Percentiles rank a stretch among this genome's conserved stretches.
These are phyloP conservation scores for Drosophila antonietae DNA, from an alignment of 2,888 invertebrate genomes.

Conservation along the genomic window DNA sequence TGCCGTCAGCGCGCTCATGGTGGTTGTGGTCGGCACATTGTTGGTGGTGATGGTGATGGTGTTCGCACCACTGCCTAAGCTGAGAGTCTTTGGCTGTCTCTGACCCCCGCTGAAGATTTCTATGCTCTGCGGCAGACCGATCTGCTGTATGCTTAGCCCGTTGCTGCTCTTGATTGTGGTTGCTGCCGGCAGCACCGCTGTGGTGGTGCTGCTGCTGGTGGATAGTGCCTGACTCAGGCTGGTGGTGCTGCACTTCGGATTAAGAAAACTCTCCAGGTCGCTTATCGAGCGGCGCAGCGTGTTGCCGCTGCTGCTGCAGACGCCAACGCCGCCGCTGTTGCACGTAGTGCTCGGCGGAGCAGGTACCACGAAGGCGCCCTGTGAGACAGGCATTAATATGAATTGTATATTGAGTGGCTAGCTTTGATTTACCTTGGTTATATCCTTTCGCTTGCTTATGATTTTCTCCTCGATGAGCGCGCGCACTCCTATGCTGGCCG, in stretches of 20 bases:
- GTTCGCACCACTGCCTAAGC: slow-evolving; percentile 74
- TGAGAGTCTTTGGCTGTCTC: slow-evolving; percentile 77
- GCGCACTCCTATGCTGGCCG: slow-evolving; percentile 95
- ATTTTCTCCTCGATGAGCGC: slow-evolving; percentile 97
- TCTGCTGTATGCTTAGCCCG: slow-evolving; percentile 78
- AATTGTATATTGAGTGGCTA: background rate
- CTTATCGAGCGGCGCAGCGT: slow-evolving; percentile 82
- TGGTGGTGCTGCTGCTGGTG: slow-evolving; percentile 72
- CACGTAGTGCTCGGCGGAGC: slow-evolving; percentile 81
- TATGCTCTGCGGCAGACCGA: slow-evolving; percentile 80
- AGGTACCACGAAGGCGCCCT: slow-evolving; percentile 85
- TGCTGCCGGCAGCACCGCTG: slow-evolving; percentile 74
- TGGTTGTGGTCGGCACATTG: slow-evolving; percentile 69
- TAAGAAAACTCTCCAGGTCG: slow-evolving; percentile 84
- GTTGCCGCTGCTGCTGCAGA: slow-evolving; percentile 57
- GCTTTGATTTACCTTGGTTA: slow-evolving; percentile 79
- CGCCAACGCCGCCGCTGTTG: slow-evolving; percentile 34
- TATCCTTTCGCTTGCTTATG: slow-evolving; percentile 90
- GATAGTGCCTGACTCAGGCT: slow-evolving; percentile 57
- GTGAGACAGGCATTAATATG: slow-evolving; percentile 7
- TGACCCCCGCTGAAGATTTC: slow-evolving; percentile 77
- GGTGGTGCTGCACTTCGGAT: slow-evolving; percentile 75
- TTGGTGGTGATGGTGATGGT: slow-evolving; percentile 78
- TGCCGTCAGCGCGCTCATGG: slow-evolving; percentile 71
- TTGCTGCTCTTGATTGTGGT: slow-evolving; percentile 73